Base-by-base conservation (phyloP, 2,888 invertebrate species). In the Blastobasis adustella region DNA sequence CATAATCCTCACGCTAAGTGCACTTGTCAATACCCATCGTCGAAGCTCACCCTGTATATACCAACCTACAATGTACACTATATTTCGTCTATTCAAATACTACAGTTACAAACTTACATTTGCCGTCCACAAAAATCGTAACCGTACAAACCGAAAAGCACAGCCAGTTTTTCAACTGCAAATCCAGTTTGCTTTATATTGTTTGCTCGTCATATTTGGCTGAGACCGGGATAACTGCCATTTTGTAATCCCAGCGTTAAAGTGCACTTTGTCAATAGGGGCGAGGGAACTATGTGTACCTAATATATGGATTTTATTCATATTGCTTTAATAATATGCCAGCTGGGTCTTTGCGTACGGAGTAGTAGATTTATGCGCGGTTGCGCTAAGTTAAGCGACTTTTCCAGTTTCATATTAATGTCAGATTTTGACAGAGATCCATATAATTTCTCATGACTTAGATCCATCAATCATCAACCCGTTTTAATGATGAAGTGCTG, bases 261-360 rank as follows among this genome's bases (percentile, higher is more conserved):
- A 82, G 77, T 81, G 77, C 79, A 76, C 73, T 79, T 76, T 79
- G 77, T 78, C 79, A 76, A 79, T 76, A 71, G 57, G 54, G 58
- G 23, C 58, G 66, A 67, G 71, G 65, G 66, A 60, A 68, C 73
- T 67, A 71, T 71, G 63, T n/a, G 8, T 76, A 77, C 72, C 83
- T 70, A 76, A 85, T 83, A 87, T 85, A 87, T 87, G 87, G 86
- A 80, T 88, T 87, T 85, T 85, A 87, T 83, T 81, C 84, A 80
- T 77, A 71, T 77, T 76, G 73, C 80, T 83, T 82, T 82, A 86
- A 83, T 83, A 87, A 86, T 82, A 23, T 23, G 23, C 23, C 23
- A 23, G 23, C 1, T 23, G 23, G 23, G 23, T 23, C 23, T 23
- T 23, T 23, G 23, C 23, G 23, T 23, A 2, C 23, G 23, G 23